phyloP scores from a whole-genome alignment of 2,113 vertebrate species.

The Ptychochromis oligacanthus region DNA sequence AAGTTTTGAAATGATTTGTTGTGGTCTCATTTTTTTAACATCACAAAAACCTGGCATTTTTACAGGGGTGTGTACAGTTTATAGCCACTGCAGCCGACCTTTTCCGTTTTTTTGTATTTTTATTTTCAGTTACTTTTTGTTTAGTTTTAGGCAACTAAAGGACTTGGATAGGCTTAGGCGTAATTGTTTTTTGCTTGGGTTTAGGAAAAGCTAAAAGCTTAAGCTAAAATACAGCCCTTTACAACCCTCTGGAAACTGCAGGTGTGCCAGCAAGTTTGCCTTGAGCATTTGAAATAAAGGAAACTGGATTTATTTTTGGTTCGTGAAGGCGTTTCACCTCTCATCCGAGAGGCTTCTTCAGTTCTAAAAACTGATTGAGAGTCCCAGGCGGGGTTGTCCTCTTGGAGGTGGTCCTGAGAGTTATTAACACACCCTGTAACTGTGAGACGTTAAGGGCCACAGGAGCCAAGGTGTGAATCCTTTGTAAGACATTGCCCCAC shows the following conservation, averaged over 20 bases:
- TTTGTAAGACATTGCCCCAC: too few species aligned
- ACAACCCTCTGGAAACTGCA: neutral
- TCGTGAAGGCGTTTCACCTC: too few species aligned
- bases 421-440: neutral
- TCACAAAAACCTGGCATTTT: too few species aligned
- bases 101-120: too few species aligned
- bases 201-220: neutral
- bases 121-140: neutral
- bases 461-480: too few species aligned
- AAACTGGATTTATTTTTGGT: too few species aligned
- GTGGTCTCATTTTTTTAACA: too few species aligned
- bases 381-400: neutral
- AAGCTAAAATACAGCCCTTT: neutral
- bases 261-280: fast-evolving
- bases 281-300: too few species aligned
- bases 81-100: too few species aligned
- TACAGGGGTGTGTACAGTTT: too few species aligned
- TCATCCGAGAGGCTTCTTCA: too few species aligned
- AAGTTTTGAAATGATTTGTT: too few species aligned
- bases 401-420: neutral
- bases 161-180: neutral
- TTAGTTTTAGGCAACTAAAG: neutral
- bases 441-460: neutral
- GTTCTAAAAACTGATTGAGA: neutral
- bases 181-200: neutral